Base-by-base conservation (phyloP, 2,888 invertebrate genomes). In the Electrophaes corylata region DNA sequence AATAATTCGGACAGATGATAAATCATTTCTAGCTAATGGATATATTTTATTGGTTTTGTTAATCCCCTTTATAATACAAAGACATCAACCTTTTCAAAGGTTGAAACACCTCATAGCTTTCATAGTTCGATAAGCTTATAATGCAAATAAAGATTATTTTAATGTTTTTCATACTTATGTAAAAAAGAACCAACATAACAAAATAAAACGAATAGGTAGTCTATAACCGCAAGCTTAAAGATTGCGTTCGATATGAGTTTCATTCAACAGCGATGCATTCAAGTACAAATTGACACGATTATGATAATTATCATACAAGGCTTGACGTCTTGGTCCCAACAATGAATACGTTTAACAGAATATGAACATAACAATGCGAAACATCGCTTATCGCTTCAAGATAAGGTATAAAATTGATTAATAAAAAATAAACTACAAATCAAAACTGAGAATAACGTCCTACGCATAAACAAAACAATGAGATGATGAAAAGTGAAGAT, bases 391-490 rank as follows among this genome's bases (percentile, higher is more conserved):
- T 67, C 31, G 37, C 60, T 54, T 60, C 35, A 70, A 49, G 60
- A 68, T 75, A 81, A 72, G 70, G 75, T 73, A 66, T 67, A 75
- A 66, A 75, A 63, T 78, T 67, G 70, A 71, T 64, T 64, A 69
- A 71, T 70, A 69, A 69, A 67, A 62, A 59, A 69, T 70, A 72
- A 71, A 71, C 72, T 64, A 73, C 76, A 75, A 76, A 79, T 79
- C 79, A 77, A 66, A 76, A 73, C 73, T 67, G 73, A 71, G 76
- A 75, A 71, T 71, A 75, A 74, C 84, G 57, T 75, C 84, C 84
- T 83, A 84, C 84, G 83, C 83, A 67, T 66, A 57, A 71, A 71
- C 74, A 78, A 79, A 78, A 84, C 84, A 84, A 84, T 84, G 84
- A 79, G 66, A 69, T 71, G 78, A 75, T 76, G 76, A 78, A 77